Conservation (phyloP, 2,113 vertebrate species). For the Eidolon helvum region DNA sequence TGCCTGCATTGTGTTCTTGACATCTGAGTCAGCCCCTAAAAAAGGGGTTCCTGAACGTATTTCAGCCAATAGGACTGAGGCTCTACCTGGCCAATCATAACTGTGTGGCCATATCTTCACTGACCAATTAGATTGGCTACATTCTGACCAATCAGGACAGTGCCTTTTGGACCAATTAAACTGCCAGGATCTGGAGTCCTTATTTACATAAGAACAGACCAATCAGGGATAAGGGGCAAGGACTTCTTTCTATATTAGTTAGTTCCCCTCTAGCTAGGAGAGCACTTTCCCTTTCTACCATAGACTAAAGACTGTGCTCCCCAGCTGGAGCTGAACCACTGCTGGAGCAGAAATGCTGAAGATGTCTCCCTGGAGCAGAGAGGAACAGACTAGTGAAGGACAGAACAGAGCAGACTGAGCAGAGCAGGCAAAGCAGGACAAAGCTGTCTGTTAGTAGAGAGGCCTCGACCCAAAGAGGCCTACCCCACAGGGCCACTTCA, state of each 20-base stretch:
- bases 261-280: neutral
- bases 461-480: neutral
- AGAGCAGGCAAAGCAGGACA: neutral
- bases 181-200: neutral
- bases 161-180: neutral
- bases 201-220: neutral
- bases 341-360: neutral
- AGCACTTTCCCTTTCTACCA: neutral
- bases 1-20: neutral
- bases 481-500: neutral
- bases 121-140: neutral
- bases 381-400: neutral
- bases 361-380: neutral
- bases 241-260: neutral
- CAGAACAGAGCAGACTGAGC: neutral
- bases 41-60: no score
- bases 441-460: neutral
- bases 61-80: neutral
- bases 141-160: neutral
- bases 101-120: neutral
- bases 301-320: neutral
- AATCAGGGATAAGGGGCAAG: neutral
- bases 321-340: neutral
- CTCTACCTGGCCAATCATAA: neutral
- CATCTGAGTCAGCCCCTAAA: neutral